phyloP scores from a whole-genome alignment of 1,140 invertebrate genomes.

The Zaprionus taronus region DNA sequence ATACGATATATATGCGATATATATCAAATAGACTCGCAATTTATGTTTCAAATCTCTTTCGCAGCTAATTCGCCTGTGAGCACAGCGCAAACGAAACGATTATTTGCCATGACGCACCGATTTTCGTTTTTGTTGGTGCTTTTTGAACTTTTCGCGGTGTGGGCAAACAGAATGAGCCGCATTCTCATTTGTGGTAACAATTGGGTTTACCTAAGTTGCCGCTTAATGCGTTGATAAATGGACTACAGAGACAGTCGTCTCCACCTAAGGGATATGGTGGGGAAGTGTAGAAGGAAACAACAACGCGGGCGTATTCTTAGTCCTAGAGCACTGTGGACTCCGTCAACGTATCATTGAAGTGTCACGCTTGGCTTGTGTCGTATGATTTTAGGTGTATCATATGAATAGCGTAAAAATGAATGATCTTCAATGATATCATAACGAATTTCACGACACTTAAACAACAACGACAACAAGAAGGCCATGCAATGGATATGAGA shows the following conservation, averaged over 20 bases:
- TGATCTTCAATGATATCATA: background rate
- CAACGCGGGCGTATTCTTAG: too few species aligned
- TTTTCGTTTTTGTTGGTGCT: background rate
- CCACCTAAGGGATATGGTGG: background rate
- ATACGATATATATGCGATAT: background rate
- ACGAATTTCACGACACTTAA: background rate
- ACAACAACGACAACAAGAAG: background rate
- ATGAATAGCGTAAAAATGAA: too few species aligned
- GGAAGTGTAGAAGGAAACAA: background rate
- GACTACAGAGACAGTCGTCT: slow-evolving; percentile 3
- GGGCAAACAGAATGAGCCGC: background rate
- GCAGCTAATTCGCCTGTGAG: slow-evolving; percentile 6
- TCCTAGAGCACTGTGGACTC: too few species aligned
- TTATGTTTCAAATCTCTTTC: slow-evolving; percentile 8
- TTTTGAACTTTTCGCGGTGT: slow-evolving; percentile 1
- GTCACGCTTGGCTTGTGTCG: too few species aligned
- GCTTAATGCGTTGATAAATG: slow-evolving; percentile 48
- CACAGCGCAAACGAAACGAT: slow-evolving; percentile 28
- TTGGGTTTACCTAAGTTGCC: slow-evolving; percentile 18
- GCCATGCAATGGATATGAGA: slow-evolving; percentile 8
- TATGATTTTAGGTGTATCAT: too few species aligned
- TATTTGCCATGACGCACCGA: slow-evolving; percentile 24
- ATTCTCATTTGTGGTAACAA: slow-evolving; percentile 26
- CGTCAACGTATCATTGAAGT: too few species aligned
- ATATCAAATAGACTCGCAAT: background rate